Percentiles rank a stretch among this genome's conserved stretches.
Evolutionary conservation across 2,888 invertebrate genomes (phyloP).

Genomic region (Cosmopolites sordidus): DNA sequence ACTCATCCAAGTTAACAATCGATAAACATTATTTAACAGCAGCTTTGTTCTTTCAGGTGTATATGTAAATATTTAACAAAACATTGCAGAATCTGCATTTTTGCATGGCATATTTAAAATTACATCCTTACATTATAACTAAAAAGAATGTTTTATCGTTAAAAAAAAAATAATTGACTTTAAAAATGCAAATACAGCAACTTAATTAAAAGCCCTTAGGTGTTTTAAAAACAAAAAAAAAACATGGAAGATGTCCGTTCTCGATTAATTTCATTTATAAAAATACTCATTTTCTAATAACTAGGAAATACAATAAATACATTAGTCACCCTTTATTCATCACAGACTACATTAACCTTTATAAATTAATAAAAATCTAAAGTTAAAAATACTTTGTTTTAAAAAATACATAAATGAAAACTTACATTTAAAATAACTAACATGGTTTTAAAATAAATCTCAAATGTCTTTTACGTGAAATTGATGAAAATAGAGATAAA

Average conservation of each 20-base stretch:
- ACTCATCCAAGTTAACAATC: constrained; percentile 30
- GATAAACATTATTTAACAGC: constrained; percentile 8
- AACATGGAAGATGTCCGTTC: constrained; percentile 41
- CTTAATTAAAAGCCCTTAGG: background rate
- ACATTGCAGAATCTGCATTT: background rate
- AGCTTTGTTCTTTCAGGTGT: background rate
- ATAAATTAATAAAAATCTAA: constrained; percentile 18
- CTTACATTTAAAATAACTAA: background rate
- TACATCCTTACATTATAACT: background rate
- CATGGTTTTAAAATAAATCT: no score
- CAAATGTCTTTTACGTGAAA: no score
- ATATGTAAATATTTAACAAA: background rate
- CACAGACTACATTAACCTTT: constrained; percentile 46
- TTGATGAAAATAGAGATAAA: no score
- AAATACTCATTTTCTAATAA: constrained; percentile 44
- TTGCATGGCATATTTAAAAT: background rate
- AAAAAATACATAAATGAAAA: background rate
- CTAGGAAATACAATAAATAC: constrained; percentile 47
- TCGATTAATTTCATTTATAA: constrained; percentile 39
- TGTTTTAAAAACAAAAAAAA: constrained; percentile 34
- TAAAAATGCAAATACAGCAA: background rate
- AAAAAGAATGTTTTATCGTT: background rate
- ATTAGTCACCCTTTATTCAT: constrained; percentile 50
- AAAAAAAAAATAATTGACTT: background rate
- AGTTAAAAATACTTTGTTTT: constrained; percentile 2